phyloP scores from a whole-genome alignment of 2,888 invertebrate genomes.

The Cataglyphis cursor region DNA sequence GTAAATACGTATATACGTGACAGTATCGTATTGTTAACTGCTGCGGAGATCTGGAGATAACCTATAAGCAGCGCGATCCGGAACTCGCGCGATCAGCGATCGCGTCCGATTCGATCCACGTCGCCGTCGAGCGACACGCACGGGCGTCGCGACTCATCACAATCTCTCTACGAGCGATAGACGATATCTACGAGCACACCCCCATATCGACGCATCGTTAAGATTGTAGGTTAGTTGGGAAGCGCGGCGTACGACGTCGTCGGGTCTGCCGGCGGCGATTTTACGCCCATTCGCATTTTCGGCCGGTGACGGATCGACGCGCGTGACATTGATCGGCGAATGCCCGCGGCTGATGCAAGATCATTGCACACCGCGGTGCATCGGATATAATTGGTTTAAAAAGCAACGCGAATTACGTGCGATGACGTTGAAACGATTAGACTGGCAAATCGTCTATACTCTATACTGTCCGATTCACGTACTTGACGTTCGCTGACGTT shows the following conservation, averaged over 20 bases:
- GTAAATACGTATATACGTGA: neutral
- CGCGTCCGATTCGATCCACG: constrained; percentile 48
- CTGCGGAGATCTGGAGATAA: constrained; percentile 51
- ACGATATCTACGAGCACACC: constrained; percentile 20
- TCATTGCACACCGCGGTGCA: constrained; percentile 69
- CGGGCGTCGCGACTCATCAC: constrained; percentile 51
- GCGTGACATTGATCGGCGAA: constrained; percentile 75
- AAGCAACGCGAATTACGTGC: constrained; percentile 71
- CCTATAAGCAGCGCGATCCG: constrained; percentile 58
- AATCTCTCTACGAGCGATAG: constrained; percentile 34
- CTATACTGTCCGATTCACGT: neutral
- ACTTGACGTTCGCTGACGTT: constrained; percentile 3
- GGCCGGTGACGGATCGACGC: constrained; percentile 64
- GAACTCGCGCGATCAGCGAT: constrained; percentile 38
- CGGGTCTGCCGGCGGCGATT: constrained; percentile 78
- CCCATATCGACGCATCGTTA: constrained; percentile 34
- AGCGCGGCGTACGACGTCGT: constrained; percentile 67
- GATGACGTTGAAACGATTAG: constrained; percentile 77
- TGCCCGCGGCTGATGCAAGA: constrained; percentile 66
- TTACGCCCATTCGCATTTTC: constrained; percentile 77
- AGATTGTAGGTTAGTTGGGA: constrained; percentile 75
- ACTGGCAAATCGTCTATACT: constrained; percentile 78
- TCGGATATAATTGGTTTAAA: constrained; percentile 74
- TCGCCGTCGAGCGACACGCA: constrained; percentile 7
- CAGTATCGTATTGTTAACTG: neutral